Base-by-base conservation (phyloP, 2,888 invertebrate genomes). In the Linyphia triangularis region DNA sequence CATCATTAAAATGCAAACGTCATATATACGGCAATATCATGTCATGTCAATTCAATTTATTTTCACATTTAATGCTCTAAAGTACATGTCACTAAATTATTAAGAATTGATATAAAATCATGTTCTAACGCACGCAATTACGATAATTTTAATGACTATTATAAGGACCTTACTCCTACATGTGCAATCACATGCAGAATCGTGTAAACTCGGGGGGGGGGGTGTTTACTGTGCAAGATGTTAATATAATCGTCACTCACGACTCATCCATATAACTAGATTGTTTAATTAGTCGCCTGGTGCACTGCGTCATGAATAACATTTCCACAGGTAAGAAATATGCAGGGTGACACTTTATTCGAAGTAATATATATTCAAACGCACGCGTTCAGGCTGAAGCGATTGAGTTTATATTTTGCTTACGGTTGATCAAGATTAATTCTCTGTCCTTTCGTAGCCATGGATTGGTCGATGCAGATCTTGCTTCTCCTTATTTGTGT, bases 251-350 rank as follows among this genome's bases (percentile, higher is more conserved):
- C 63, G 63, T 57, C 77, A 63, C 63, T 77, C 77, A 77, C 77
- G 77, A 61, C 40, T 30, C n/a, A 26, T 24, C 57, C 30, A 73
- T 59, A 33, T 63, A 61, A 26, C n/a, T 26, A 10, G 72, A 19
- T 72, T 82, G 82, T 82, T 82, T 82, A 82, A 82, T 82, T 82
- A 82, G 61, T 16, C 26, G 82, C 70, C 82, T 57, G 13, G 70
- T 82, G 82, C 19, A 61, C 13, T 57, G 33, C 65, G 33, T 81
- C 40, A 72, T 28, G 61, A 61, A 61, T 72, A 43, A 72, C 22
- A 40, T 61, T 61, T 70, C 40, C 61, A 16, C 19, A 24, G 22
- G 33, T 30, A 37, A 22, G 59, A 37, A 37, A 33, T 61, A 26
- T 30, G 10, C 40, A 10, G 26, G 51, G n/a, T 67, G 67, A 16